These are phyloP conservation scores for Aradophagus sp. DNA, from an alignment of 1,140 invertebrate species.

Conservation along the genomic window DNA sequence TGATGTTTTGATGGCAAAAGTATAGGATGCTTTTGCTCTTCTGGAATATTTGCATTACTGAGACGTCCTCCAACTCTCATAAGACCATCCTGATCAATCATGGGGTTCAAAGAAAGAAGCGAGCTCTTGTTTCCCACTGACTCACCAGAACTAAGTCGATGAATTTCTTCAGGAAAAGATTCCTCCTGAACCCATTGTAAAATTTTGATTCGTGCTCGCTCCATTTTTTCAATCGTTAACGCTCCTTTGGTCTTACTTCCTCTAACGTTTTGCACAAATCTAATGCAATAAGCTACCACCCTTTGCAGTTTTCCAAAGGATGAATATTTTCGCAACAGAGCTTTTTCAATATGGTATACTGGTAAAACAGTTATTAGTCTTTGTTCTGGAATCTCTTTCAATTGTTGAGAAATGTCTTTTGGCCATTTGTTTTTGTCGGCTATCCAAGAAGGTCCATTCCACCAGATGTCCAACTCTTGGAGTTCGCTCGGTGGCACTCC, in stretches of 20 bases:
- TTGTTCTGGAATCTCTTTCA: constrained; percentile 6
- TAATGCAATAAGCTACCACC: constrained; percentile 12
- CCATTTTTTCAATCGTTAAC: constrained; percentile 1
- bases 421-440: neutral
- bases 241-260: neutral
- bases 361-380: constrained; percentile 4
- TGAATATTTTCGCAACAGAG: constrained; percentile 10
- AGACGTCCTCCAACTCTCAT: no score
- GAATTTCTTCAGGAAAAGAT: no score
- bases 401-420: neutral
- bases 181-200: constrained; percentile 19
- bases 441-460: constrained; percentile 16
- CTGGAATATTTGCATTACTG: no score
- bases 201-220: constrained; percentile 6
- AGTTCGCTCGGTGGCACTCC: constrained; percentile 6
- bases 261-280: constrained; percentile 11
- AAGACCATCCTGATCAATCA: no score
- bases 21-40: constrained; percentile 27
- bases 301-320: constrained; percentile 3
- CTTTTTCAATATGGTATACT: neutral
- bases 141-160: no score
- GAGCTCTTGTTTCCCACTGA: no score
- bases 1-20: constrained; percentile 25
- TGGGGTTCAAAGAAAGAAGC: no score
- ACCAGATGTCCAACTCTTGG: constrained; percentile 2